Evolutionary conservation across 2,113 vertebrate genomes (phyloP).

Genomic region (Todiramphus chloris): DNA sequence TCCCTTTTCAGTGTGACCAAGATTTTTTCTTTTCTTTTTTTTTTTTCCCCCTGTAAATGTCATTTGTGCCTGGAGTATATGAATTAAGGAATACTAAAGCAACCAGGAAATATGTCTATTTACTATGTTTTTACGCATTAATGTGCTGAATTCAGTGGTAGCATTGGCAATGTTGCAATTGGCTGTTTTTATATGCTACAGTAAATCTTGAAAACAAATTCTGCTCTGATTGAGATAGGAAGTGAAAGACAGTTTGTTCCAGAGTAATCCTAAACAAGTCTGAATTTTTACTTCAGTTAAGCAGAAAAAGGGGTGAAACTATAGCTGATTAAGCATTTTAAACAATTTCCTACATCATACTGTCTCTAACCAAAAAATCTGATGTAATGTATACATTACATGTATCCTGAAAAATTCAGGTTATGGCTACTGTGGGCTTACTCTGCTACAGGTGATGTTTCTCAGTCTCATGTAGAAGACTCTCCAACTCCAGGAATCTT

Average conservation of each 20-base stretch:
- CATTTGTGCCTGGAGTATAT: neutral
- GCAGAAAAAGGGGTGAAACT: neutral
- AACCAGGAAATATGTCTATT: neutral
- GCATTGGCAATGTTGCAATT: neutral
- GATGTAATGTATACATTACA: neutral
- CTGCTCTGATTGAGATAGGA: neutral
- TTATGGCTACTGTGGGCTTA: neutral
- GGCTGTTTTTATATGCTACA: neutral
- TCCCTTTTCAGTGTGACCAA: neutral
- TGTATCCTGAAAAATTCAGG: neutral
- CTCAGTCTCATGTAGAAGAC: neutral
- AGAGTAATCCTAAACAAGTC: neutral
- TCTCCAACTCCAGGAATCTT: neutral
- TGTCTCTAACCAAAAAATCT: neutral
- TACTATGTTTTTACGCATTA: neutral
- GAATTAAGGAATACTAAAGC: neutral
- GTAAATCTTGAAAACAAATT: neutral
- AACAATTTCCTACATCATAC: neutral
- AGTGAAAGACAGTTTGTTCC: neutral
- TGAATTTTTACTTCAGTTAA: neutral
- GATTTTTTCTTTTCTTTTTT: neutral
- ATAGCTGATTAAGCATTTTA: neutral
- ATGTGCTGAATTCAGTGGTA: neutral
- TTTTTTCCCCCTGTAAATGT: neutral
- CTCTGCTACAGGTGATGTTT: neutral